These are phyloP conservation scores for Aphelenchoides bicaudatus DNA, from an alignment of 2,888 invertebrate genomes.

Conservation along the genomic window DNA sequence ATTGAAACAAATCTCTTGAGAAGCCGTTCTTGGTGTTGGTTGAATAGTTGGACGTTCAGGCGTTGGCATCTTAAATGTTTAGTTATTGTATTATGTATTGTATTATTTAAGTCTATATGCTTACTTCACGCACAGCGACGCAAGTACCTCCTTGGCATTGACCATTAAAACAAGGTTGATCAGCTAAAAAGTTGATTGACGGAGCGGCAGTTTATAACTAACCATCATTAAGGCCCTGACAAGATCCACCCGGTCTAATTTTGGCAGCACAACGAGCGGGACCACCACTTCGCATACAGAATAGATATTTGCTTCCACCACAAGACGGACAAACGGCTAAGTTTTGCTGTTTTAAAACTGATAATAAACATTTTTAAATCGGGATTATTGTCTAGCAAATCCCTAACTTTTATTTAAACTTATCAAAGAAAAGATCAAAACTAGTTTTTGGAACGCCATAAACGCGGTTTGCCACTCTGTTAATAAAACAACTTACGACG, in stretches of 20 bases:
- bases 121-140: conserved; percentile 29
- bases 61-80: conserved; percentile 3
- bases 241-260: conserved; percentile 47
- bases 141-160: conserved; percentile 46
- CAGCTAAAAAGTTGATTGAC: conserved; percentile 27
- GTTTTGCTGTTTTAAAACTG: too few species aligned
- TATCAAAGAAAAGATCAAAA: too few species aligned
- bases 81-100: conserved; percentile 13
- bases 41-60: background rate
- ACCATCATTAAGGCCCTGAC: conserved; percentile 41
- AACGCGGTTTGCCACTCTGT: too few species aligned
- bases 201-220: conserved; percentile 12
- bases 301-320: conserved; percentile 40
- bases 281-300: conserved; percentile 49
- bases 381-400: too few species aligned
- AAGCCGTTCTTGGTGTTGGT: background rate
- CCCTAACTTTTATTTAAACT: too few species aligned
- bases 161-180: conserved; percentile 46
- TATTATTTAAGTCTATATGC: background rate
- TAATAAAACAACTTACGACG: too few species aligned
- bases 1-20: conserved; percentile 42
- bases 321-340: conserved; percentile 16
- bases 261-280: conserved; percentile 48
- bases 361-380: too few species aligned
- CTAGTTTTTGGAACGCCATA: background rate